A percentile compares a stretch with the other conserved stretches of the same genome.
Evolutionary conservation across 2,888 invertebrate genomes (phyloP).

Genomic region (Seira sanloemensis): DNA sequence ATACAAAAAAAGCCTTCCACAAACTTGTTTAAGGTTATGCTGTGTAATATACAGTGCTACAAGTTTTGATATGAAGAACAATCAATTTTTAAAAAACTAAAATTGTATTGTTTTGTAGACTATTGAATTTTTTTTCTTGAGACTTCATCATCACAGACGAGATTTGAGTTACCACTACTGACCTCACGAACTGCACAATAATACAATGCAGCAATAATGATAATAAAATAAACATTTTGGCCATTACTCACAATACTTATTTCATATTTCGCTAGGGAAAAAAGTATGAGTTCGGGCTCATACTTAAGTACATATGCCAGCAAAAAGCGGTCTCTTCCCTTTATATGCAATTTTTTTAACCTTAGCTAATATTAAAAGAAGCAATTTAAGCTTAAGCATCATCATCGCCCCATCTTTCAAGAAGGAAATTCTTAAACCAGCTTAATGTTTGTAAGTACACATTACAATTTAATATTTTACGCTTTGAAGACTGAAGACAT

Average conservation of each 20-base stretch:
- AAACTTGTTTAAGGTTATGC: too few relatives aligned
- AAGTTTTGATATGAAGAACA: too few relatives aligned
- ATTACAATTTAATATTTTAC: not conserved
- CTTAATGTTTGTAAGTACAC: constrained; percentile 49
- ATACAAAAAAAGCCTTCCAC: too few relatives aligned
- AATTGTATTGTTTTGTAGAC: too few relatives aligned
- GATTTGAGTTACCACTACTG: too few relatives aligned
- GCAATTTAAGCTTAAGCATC: too few relatives aligned
- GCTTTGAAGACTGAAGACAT: not conserved
- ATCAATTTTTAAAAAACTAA: too few relatives aligned
- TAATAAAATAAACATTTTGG: not conserved
- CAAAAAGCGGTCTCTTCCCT: not conserved
- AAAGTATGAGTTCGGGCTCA: not conserved
- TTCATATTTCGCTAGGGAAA: too few relatives aligned
- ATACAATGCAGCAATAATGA: not conserved
- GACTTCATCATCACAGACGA: too few relatives aligned
- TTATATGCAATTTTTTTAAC: not conserved
- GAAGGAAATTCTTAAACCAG: constrained; percentile 12
- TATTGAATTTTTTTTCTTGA: too few relatives aligned
- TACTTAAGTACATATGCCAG: not conserved
- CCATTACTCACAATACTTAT: not conserved
- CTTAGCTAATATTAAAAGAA: not conserved
- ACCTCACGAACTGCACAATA: not conserved
- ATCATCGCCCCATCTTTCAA: not conserved
- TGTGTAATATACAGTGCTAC: too few relatives aligned